Evolutionary conservation across 2,113 vertebrate genomes (phyloP).

Genomic region (Stegastes partitus): DNA sequence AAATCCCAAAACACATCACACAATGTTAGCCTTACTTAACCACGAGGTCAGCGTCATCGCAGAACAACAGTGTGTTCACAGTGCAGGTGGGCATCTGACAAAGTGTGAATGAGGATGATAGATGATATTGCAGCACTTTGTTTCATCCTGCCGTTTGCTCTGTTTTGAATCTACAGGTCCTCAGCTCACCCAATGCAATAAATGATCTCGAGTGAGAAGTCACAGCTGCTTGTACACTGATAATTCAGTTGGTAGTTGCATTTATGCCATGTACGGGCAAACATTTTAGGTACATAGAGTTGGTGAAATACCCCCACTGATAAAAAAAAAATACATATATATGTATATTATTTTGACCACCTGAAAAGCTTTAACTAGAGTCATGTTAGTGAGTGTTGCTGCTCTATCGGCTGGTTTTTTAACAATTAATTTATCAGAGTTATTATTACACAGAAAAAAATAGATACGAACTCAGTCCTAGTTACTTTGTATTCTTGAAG

Average conservation of each 20-base stretch:
- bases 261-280: neutral
- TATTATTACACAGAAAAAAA: neutral
- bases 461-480: neutral
- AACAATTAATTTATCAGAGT: neutral
- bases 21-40: constrained; percentile 80
- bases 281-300: too few species aligned
- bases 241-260: neutral
- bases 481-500: neutral
- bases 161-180: constrained; percentile 39
- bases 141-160: constrained; percentile 46
- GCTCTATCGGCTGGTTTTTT: neutral
- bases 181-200: constrained; percentile 6
- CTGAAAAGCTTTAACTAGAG: neutral
- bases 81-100: constrained; percentile 68
- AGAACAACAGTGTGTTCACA: constrained; percentile 57
- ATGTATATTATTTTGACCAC: neutral
- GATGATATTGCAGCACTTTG: constrained; percentile 61
- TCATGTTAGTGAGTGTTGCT: neutral
- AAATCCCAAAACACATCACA: constrained; percentile 66
- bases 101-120: constrained; percentile 68
- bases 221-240: neutral
- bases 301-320: neutral
- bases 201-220: constrained; percentile 34
- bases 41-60: constrained; percentile 57
- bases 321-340: neutral